These are phyloP conservation scores for Acipenser transmontanus DNA, from an alignment of 2,797 vertebrate species.

Conservation along the genomic window DNA sequence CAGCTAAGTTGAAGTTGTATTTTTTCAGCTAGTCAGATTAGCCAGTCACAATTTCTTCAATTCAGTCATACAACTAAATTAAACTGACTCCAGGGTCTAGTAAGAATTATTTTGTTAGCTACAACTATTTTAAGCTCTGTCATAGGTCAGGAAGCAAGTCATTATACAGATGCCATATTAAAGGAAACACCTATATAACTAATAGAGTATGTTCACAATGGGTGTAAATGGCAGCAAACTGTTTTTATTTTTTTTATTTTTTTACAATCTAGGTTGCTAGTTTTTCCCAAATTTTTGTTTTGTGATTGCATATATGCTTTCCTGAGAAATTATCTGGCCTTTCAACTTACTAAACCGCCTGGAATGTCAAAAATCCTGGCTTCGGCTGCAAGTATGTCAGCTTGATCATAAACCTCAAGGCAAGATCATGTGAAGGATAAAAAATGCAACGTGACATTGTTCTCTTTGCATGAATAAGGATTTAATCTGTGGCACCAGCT, in stretches of 20 bases:
- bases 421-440: slow-evolving; percentile 10
- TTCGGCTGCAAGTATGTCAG: slow-evolving; percentile 7
- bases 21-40: no score
- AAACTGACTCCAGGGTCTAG: no score
- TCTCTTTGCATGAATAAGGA: slow-evolving; percentile 2
- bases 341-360: slow-evolving; percentile 5
- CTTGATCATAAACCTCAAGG: slow-evolving; percentile 8
- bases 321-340: neutral
- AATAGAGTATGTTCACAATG: neutral
- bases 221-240: no score
- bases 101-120: no score
- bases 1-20: no score
- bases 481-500: neutral
- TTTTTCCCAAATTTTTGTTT: no score
- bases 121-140: no score
- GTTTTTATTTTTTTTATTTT: no score
- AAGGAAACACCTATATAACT: neutral
- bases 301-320: neutral
- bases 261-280: no score
- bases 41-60: no score
- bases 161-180: neutral
- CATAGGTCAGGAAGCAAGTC: no score
- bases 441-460: slow-evolving; percentile 9
- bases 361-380: slow-evolving; percentile 13
- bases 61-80: no score